Percentiles rank a stretch among this genome's conserved stretches.
These are phyloP conservation scores for honey bee (Apis mellifera) DNA, from an alignment of 1,140 invertebrate genomes.

Conservation along the genomic window Amel_HAv3.1 CM009939.2:5040501-5041000, in stretches of 20 bases:
- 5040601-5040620: neutral
- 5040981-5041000: neutral
- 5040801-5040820: constrained; percentile 13
- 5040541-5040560: neutral
- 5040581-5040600: neutral
- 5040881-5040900: constrained; percentile 4
- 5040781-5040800: neutral
- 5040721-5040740: neutral
- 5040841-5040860: neutral
- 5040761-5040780: neutral
- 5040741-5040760: neutral
- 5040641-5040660: neutral
- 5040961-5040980: no score
- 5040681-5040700: no score
- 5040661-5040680: neutral
- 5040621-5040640: neutral
- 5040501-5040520: neutral
- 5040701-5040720: neutral
- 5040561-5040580: neutral
- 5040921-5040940: constrained; percentile 5
- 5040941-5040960: neutral
- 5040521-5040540: neutral
- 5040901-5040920: constrained; percentile 15
- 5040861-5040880: constrained; percentile 13
- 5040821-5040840: constrained; percentile 13